Percentiles rank a stretch among this genome's conserved stretches.
These are phyloP conservation scores for Geotrypetes seraphini DNA, from an alignment of 2,797 vertebrate genomes.

Conservation along the genomic window DNA sequence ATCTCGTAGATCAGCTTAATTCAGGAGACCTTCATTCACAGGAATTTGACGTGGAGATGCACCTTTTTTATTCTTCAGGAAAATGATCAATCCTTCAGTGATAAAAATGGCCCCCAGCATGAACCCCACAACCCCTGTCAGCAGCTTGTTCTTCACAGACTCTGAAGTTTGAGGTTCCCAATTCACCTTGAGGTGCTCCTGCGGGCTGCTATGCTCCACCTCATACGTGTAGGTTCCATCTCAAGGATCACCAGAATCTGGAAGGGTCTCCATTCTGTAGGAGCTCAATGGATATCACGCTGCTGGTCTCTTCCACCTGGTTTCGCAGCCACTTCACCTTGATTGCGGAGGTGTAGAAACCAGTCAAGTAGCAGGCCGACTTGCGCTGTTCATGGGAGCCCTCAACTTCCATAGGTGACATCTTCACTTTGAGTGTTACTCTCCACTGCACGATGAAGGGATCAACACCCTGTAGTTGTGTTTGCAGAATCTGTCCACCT, in stretches of 20 bases:
- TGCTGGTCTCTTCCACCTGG: slow-evolving; percentile 5
- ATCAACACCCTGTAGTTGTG: neutral
- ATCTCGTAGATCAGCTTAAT: too few relatives aligned
- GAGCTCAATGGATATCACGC: slow-evolving; percentile 2
- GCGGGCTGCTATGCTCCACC: slow-evolving; percentile 13
- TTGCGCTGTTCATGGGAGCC: neutral
- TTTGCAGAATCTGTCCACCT: slow-evolving; percentile 15
- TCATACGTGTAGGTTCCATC: slow-evolving; percentile 11
- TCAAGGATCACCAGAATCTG: slow-evolving; percentile 18
- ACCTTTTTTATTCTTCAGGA: too few relatives aligned
- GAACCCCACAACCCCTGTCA: too few relatives aligned
- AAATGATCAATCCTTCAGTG: too few relatives aligned
- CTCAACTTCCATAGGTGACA: slow-evolving; percentile 6
- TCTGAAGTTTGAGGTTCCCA: too few relatives aligned
- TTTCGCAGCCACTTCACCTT: slow-evolving; percentile 21
- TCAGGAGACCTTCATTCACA: too few relatives aligned
- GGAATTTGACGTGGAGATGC: too few relatives aligned
- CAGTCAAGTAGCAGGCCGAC: slow-evolving; percentile 10
- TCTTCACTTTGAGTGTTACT: too few relatives aligned
- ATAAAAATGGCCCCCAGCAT: too few relatives aligned
- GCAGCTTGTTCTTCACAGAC: too few relatives aligned
- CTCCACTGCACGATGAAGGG: slow-evolving; percentile 1
- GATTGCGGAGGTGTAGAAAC: slow-evolving; percentile 23
- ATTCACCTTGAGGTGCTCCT: neutral
- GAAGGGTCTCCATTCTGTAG: slow-evolving; percentile 19